Evolutionary conservation across 2,113 vertebrate species (phyloP).

Genomic region (Rousettus leschenaultii): DNA sequence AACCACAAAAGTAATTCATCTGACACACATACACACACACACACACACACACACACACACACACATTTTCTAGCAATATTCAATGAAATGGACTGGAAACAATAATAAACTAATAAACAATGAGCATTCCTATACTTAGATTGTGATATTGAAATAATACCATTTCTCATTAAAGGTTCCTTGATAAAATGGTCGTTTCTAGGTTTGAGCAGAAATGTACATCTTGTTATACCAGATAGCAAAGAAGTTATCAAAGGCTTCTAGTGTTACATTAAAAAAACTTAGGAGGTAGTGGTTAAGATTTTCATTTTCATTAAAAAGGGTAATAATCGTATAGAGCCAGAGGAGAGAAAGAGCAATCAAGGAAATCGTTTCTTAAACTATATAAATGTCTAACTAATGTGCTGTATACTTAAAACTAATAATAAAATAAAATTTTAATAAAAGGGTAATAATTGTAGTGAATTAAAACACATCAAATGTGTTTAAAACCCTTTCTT

Average conservation of each 20-base stretch:
- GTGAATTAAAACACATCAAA: neutral
- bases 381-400: too few species aligned
- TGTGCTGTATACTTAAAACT: too few species aligned
- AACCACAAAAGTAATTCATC: neutral
- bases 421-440: too few species aligned
- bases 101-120: neutral
- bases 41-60: neutral
- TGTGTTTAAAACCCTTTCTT: neutral
- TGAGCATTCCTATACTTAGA: neutral
- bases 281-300: neutral
- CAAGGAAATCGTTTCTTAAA: too few species aligned
- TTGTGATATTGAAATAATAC: neutral
- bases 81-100: neutral
- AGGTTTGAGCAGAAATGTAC: neutral
- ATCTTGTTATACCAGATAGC: neutral
- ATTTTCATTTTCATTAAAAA: neutral
- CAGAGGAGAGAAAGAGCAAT: too few species aligned
- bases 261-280: neutral
- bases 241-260: neutral
- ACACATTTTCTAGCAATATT: neutral
- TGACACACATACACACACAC: neutral
- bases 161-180: neutral
- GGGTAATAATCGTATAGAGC: too few species aligned
- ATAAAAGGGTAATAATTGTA: neutral
- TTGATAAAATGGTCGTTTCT: neutral